Evolutionary conservation across 2,797 vertebrate species (phyloP).

Genomic region (Takifugu ocellatus): DNA sequence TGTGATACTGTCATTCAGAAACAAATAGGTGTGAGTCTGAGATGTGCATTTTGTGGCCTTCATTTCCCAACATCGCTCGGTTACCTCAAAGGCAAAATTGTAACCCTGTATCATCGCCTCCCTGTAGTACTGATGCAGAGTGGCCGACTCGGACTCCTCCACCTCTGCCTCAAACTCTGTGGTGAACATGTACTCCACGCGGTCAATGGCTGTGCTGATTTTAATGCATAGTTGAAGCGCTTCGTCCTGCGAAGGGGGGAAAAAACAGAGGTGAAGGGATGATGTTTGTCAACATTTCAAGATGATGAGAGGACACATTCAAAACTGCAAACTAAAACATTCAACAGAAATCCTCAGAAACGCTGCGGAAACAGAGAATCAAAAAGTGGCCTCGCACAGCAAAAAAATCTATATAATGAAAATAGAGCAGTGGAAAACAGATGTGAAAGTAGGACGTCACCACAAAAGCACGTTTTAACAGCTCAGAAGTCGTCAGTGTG

Average conservation of each 20-base stretch:
- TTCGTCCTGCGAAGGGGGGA: slow-evolving; percentile 77
- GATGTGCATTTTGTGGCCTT: background rate
- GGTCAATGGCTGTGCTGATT: slow-evolving; percentile 90
- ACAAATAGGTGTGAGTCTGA: background rate
- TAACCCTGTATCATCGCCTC: slow-evolving; percentile 98
- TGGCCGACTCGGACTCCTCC: slow-evolving; percentile 90
- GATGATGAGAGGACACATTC: background rate
- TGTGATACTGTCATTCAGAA: slow-evolving; percentile 85
- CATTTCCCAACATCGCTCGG: background rate
- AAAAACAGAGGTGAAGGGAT: background rate
- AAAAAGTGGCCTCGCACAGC: slow-evolving; percentile 2
- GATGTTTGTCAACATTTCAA: background rate
- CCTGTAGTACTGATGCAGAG: slow-evolving; percentile 93
- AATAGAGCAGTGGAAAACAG: slow-evolving; percentile 7
- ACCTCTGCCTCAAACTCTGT: slow-evolving; percentile 91
- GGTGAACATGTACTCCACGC: slow-evolving; percentile 94
- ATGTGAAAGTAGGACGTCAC: slow-evolving; percentile 34
- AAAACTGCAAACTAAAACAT: background rate
- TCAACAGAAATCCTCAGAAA: background rate
- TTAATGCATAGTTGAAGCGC: slow-evolving; percentile 93
- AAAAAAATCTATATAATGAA: background rate
- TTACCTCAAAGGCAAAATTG: slow-evolving; percentile 98
- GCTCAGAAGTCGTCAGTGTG: slow-evolving; percentile 3
- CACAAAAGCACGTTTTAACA: slow-evolving; percentile 4
- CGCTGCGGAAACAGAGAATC: slow-evolving; percentile 3